A percentile compares a stretch with the other conserved stretches of the same genome.
Conservation (phyloP, 1,140 invertebrate species). For the Augochlora pura region DNA sequence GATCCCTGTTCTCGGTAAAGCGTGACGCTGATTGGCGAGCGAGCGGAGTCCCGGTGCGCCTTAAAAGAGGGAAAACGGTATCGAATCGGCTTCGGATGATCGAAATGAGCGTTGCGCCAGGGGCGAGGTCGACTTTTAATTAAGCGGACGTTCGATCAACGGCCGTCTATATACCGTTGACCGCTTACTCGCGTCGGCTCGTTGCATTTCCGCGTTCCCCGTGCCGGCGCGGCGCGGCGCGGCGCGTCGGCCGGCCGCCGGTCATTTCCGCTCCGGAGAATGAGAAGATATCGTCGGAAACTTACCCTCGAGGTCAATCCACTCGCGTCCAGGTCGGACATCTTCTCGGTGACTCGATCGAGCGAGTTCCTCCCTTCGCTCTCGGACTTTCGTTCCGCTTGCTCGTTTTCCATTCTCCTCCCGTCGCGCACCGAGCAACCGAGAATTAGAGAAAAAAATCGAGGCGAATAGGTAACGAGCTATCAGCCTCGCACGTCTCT, state of each 20-base stretch:
- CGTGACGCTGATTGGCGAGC: too few species aligned
- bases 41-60: not conserved
- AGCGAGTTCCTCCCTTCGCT: not conserved
- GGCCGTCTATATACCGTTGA: conserved; percentile 45
- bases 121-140: conserved; percentile 62
- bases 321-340: conserved; percentile 17
- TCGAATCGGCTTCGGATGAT: not conserved
- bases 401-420: conserved; percentile 39
- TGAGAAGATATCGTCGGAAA: conserved; percentile 38
- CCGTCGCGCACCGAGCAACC: conserved; percentile 21
- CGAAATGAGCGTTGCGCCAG: conserved; percentile 4
- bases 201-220: conserved; percentile 60
- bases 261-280: conserved; percentile 21
- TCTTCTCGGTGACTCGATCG: conserved; percentile 12
- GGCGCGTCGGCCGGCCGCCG: conserved; percentile 1
- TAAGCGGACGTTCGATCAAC: conserved; percentile 62
- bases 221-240: not conserved
- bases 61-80: too few species aligned
- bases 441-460: not conserved
- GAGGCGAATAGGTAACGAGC: not conserved
- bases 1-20: too few species aligned
- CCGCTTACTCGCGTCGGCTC: conserved; percentile 16
- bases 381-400: conserved; percentile 4
- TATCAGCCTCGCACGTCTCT: conserved; percentile 38
- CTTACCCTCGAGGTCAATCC: conserved; percentile 38